A percentile compares a stretch with the other conserved stretches of the same genome.
These are phyloP conservation scores for Dicyrtomina minuta DNA, from an alignment of 2,888 invertebrate genomes.

Conservation along the genomic window DNA sequence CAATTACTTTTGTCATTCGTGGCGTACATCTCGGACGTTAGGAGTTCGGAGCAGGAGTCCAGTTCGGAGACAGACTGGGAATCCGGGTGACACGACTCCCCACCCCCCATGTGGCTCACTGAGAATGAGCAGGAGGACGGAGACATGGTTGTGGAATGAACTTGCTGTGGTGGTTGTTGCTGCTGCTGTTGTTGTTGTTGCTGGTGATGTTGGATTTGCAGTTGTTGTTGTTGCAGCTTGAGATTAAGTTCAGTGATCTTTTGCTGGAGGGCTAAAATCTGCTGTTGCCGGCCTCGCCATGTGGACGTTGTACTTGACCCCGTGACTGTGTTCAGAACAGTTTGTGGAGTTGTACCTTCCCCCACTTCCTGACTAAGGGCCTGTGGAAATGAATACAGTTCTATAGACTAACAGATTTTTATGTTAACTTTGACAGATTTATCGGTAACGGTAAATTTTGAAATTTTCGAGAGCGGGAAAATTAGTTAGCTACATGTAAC, in stretches of 20 bases:
- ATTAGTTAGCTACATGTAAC: no score
- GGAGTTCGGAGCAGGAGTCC: no score
- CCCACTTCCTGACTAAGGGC: slow-evolving; percentile 75
- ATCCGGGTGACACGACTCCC: slow-evolving; percentile 10
- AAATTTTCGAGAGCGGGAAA: no score
- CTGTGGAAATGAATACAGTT: slow-evolving; percentile 51
- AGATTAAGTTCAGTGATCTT: slow-evolving; percentile 68
- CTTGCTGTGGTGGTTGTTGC: neutral
- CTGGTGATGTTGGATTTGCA: no score
- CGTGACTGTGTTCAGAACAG: slow-evolving; percentile 60
- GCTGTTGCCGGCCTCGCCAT: slow-evolving; percentile 78
- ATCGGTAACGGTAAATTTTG: no score
- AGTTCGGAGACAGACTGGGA: no score
- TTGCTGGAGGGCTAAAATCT: slow-evolving; percentile 69
- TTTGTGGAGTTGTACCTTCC: slow-evolving; percentile 67
- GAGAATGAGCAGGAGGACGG: no score
- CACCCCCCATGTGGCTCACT: slow-evolving; percentile 15
- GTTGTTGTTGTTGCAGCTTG: slow-evolving; percentile 56
- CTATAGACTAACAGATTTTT: no score
- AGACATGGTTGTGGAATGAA: no score
- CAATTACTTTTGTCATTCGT: slow-evolving; percentile 4
- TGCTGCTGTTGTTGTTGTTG: no score
- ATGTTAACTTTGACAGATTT: no score
- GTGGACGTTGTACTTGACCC: slow-evolving; percentile 62
- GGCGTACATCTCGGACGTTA: no score